phyloP scores from a whole-genome alignment of 2,888 invertebrate genomes.

The Eurois occulta region DNA sequence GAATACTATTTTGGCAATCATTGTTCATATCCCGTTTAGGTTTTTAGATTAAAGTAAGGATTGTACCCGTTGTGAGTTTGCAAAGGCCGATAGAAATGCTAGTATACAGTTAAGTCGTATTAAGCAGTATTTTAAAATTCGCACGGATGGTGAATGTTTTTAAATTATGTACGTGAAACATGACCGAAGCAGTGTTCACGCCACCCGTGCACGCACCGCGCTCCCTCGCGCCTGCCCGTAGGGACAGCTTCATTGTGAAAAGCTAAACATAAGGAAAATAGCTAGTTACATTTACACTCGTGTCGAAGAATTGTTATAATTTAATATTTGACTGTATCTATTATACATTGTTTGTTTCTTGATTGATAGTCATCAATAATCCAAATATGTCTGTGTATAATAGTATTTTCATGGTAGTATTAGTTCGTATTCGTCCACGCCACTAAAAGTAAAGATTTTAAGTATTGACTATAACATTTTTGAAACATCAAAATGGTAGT shows the following conservation, averaged over 20 bases:
- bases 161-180: conserved; percentile 26
- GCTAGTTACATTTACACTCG: conserved; percentile 44
- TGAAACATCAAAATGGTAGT: conserved; percentile 15
- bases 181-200: conserved; percentile 6
- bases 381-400: conserved; percentile 47
- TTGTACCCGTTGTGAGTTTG: conserved; percentile 47
- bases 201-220: conserved; percentile 21
- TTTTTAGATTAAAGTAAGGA: conserved; percentile 52
- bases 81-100: conserved; percentile 57
- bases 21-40: conserved; percentile 61
- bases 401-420: conserved; percentile 49
- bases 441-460: conserved; percentile 32
- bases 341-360: conserved; percentile 52
- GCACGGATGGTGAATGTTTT: conserved; percentile 27
- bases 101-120: conserved; percentile 46
- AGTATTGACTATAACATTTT: conserved; percentile 25
- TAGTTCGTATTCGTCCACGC: conserved; percentile 48
- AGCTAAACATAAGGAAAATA: conserved; percentile 37
- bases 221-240: conserved; percentile 33
- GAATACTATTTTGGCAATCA: conserved; percentile 54
- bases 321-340: conserved; percentile 53
- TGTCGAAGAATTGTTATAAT: conserved; percentile 49
- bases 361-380: conserved; percentile 28
- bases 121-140: conserved; percentile 32
- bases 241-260: conserved; percentile 45